phyloP scores from a whole-genome alignment of 2,888 invertebrate species.

The Stomorhina lunata region DNA sequence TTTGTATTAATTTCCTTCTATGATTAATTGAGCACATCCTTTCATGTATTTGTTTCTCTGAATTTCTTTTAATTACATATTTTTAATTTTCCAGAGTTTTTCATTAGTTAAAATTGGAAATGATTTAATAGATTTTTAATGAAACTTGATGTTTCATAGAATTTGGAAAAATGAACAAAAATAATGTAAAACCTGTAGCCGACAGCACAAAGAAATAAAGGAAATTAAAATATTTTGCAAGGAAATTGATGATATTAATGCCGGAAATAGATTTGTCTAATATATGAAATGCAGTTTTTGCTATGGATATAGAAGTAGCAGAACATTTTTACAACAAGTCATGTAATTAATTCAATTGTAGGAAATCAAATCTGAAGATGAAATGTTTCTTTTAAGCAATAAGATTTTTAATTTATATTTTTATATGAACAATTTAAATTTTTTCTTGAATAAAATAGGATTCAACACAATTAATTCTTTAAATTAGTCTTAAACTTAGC shows the following conservation, averaged over 20 bases:
- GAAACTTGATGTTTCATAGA: no score
- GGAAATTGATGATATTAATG: slow-evolving; percentile 48
- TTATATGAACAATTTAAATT: no score
- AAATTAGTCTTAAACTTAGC: no score
- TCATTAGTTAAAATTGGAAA: slow-evolving; percentile 47
- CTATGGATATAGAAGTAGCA: background rate
- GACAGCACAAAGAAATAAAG: background rate
- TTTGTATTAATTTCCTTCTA: background rate
- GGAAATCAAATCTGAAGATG: no score
- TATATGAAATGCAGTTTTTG: background rate
- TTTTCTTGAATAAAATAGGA: no score
- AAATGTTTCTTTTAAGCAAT: no score
- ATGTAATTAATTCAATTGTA: no score
- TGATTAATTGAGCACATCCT: slow-evolving; percentile 22
- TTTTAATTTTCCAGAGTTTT: slow-evolving; percentile 42
- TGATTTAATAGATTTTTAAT: slow-evolving; percentile 49
- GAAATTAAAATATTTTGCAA: slow-evolving; percentile 43
- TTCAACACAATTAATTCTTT: no score
- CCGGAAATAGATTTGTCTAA: background rate
- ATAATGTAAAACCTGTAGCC: background rate
- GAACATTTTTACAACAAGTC: background rate
- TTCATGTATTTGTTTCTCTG: slow-evolving; percentile 14
- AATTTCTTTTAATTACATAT: slow-evolving; percentile 31
- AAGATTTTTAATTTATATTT: no score
- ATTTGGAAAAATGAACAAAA: no score